Conservation (phyloP, 2,888 invertebrate species). For the Hecatera dysodea region DNA sequence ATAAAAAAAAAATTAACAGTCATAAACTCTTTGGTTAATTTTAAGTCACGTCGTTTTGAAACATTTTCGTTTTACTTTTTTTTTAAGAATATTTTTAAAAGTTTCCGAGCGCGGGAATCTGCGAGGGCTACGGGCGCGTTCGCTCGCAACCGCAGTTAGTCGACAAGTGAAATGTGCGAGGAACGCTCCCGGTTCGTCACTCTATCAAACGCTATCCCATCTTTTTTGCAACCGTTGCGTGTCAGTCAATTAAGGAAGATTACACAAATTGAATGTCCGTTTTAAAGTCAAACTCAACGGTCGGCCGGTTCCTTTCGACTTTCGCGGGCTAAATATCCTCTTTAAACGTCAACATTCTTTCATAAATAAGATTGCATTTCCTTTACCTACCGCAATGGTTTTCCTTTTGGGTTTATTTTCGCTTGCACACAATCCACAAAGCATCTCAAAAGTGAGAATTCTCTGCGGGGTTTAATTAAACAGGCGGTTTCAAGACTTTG, state of each 20-base stretch:
- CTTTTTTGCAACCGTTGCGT: constrained; percentile 74
- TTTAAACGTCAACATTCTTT: constrained; percentile 59
- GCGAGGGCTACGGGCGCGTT: constrained; percentile 72
- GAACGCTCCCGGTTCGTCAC: constrained; percentile 74
- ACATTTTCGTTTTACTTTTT: constrained; percentile 70
- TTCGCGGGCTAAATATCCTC: constrained; percentile 62
- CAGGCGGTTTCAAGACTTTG: constrained; percentile 40
- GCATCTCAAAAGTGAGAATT: constrained; percentile 34
- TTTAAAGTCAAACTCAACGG: constrained; percentile 64
- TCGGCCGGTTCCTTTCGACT: constrained; percentile 52
- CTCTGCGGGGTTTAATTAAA: constrained; percentile 59
- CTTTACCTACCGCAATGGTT: constrained; percentile 45
- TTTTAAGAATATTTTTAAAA: constrained; percentile 65
- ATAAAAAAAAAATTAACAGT: constrained; percentile 55
- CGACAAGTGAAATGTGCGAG: constrained; percentile 80
- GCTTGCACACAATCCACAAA: constrained; percentile 35
- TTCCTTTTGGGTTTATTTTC: constrained; percentile 52
- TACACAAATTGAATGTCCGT: constrained; percentile 73
- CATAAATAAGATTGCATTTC: constrained; percentile 55
- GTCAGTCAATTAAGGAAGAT: constrained; percentile 78
- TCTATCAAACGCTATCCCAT: constrained; percentile 72
- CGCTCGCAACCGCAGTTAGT: constrained; percentile 75
- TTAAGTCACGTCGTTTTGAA: constrained; percentile 75
- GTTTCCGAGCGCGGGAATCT: constrained; percentile 64
- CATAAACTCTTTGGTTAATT: constrained; percentile 54